These are phyloP conservation scores for Sebastes jordani DNA, from an alignment of 2,797 vertebrate species.

Conservation along the genomic window DNA sequence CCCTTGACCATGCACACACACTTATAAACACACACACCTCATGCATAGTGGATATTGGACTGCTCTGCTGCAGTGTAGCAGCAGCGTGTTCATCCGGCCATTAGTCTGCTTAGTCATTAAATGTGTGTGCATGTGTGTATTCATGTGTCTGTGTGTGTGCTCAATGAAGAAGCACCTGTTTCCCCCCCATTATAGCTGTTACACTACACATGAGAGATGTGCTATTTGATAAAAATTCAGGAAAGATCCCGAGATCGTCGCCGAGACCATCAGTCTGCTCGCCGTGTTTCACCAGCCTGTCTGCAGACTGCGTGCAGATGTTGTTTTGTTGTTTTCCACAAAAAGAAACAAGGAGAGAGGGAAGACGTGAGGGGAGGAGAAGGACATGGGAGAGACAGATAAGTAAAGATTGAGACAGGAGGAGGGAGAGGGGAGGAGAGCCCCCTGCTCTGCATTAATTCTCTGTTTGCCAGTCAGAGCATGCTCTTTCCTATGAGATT, in stretches of 20 bases:
- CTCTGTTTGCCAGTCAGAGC: conserved; percentile 79
- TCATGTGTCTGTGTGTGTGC: background rate
- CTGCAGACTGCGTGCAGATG: conserved; percentile 46
- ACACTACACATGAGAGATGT: background rate
- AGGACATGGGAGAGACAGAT: conserved; percentile 65
- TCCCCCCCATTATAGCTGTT: background rate
- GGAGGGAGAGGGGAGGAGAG: conserved; percentile 54
- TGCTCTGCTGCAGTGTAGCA: conserved; percentile 19
- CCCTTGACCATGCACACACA: conserved; percentile 7
- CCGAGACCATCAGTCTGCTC: conserved; percentile 32
- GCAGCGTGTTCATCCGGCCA: background rate
- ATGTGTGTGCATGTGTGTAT: conserved; percentile 9
- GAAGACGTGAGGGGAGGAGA: conserved; percentile 38
- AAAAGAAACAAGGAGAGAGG: conserved; percentile 37
- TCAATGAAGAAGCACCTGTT: background rate
- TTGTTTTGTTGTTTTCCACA: conserved; percentile 60
- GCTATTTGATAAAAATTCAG: conserved; percentile 1
- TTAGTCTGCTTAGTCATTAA: conserved; percentile 23
- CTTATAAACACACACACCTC: background rate
- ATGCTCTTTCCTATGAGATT: conserved; percentile 78
- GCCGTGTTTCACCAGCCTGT: conserved; percentile 14
- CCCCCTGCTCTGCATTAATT: conserved; percentile 78
- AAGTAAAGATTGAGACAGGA: conserved; percentile 64
- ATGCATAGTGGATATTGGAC: conserved; percentile 6
- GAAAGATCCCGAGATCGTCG: conserved; percentile 7